Conservation (phyloP, 2,113 vertebrate genomes). For the Perca schrenkii region DNA sequence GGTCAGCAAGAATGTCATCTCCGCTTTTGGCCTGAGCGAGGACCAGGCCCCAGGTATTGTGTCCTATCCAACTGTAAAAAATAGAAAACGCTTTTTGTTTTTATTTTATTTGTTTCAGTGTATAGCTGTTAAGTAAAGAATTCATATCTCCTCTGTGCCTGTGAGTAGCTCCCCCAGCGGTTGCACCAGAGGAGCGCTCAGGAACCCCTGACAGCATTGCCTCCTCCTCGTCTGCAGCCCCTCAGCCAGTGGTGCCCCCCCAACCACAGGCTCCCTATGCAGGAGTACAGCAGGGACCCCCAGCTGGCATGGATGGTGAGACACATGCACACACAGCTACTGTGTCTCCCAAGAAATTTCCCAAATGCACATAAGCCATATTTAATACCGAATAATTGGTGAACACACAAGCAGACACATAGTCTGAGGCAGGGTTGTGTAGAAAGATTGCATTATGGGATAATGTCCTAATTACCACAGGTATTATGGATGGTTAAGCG, state of each 20-base stretch:
- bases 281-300: constrained; percentile 89
- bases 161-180: constrained; percentile 81
- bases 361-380: too few species aligned
- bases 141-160: neutral
- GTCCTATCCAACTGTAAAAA: neutral
- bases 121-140: neutral
- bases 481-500: constrained; percentile 7
- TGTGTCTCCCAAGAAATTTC: neutral
- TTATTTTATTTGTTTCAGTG: neutral
- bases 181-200: constrained; percentile 92
- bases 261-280: constrained; percentile 89
- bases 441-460: neutral
- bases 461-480: constrained; percentile 6
- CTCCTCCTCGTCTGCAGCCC: constrained; percentile 93
- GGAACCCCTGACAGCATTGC: constrained; percentile 97
- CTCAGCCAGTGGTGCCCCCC: constrained; percentile 89
- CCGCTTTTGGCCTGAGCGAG: constrained; percentile 95
- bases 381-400: neutral
- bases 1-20: constrained; percentile 98
- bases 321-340: neutral
- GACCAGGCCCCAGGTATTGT: constrained; percentile 92
- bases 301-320: constrained; percentile 94
- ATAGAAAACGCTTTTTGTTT: neutral
- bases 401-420: neutral
- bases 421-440: neutral